phyloP scores from a whole-genome alignment of 2,113 vertebrate species.

The Atractosteus spatula region DNA sequence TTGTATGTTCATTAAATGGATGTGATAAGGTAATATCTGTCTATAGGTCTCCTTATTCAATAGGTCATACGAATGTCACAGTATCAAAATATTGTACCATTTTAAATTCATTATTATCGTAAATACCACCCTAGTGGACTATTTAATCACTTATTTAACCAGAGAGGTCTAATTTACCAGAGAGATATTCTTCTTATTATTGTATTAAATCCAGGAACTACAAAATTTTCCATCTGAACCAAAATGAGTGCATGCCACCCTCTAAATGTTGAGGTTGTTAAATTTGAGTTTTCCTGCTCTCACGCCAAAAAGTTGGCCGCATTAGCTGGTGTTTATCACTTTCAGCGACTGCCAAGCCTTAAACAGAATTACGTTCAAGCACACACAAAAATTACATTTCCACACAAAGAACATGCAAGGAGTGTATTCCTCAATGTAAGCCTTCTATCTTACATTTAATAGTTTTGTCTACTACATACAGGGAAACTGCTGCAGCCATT shows the following conservation, averaged over 20 bases:
- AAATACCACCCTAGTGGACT: too few species aligned
- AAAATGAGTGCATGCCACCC: neutral
- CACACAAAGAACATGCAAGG: neutral
- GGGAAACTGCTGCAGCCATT: neutral
- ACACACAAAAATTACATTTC: neutral
- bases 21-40: too few species aligned
- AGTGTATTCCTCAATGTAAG: neutral
- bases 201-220: neutral
- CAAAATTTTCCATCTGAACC: slow-evolving; percentile 3
- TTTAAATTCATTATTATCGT: too few species aligned
- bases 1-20: too few species aligned
- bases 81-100: too few species aligned
- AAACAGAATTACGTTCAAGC: slow-evolving; percentile 1
- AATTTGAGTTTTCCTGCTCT: neutral
- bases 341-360: neutral
- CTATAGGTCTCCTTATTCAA: too few species aligned
- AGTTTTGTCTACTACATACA: neutral
- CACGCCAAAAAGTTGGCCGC: neutral
- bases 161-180: too few species aligned
- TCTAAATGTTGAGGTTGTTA: neutral
- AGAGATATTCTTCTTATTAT: too few species aligned
- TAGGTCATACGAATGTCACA: too few species aligned
- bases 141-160: too few species aligned
- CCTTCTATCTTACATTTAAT: neutral
- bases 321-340: neutral